phyloP scores from a whole-genome alignment of 2,888 invertebrate genomes.

The Drosophila aldrichi region DNA sequence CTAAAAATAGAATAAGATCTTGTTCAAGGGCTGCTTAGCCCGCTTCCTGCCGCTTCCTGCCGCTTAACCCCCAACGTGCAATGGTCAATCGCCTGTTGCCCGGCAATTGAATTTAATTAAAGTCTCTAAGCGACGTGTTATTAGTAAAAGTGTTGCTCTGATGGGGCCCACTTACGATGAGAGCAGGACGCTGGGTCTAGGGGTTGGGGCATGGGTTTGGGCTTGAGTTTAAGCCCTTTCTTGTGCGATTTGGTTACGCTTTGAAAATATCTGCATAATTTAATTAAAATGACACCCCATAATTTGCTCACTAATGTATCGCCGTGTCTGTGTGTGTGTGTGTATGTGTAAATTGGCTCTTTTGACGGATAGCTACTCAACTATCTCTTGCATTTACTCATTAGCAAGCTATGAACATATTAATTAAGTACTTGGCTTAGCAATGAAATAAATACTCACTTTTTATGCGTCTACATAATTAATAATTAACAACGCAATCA shows the following conservation, averaged over 20 bases:
- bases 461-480: conserved; percentile 31
- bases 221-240: not conserved
- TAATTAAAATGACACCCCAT: conserved; percentile 71
- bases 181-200: not conserved
- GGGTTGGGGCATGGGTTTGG: not conserved
- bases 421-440: conserved; percentile 71
- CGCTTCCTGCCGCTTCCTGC: not conserved
- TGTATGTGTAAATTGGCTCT: conserved; percentile 15
- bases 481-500: conserved; percentile 6
- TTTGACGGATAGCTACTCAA: conserved; percentile 64
- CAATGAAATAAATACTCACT: conserved; percentile 27
- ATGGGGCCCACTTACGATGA: conserved; percentile 26
- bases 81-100: conserved; percentile 17
- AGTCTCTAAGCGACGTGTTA: conserved; percentile 32
- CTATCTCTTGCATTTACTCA: conserved; percentile 73
- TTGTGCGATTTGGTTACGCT: not conserved
- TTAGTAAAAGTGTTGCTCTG: conserved; percentile 56
- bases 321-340: not conserved
- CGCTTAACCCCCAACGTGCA: not conserved
- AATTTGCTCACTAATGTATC: conserved; percentile 2
- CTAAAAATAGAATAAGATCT: not conserved
- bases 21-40: not conserved
- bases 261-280: conserved; percentile 60
- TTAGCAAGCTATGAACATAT: conserved; percentile 79
- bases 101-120: conserved; percentile 49